phyloP scores from a whole-genome alignment of 2,888 invertebrate species.

The Acleris holmiana region DNA sequence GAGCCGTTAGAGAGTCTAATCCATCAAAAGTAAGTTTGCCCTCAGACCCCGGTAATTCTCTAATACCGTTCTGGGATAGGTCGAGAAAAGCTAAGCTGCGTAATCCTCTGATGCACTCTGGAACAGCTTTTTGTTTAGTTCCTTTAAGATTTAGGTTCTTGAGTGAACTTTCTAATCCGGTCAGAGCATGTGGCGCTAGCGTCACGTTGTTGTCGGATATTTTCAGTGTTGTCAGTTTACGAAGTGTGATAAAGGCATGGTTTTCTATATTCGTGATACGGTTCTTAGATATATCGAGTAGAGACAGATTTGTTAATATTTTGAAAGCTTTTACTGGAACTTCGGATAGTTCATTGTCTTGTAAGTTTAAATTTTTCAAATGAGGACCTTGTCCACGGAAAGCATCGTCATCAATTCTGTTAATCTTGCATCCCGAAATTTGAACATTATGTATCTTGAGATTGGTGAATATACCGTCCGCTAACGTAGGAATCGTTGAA shows the following conservation, averaged over 20 bases:
- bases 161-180: conserved; percentile 91
- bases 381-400: conserved; percentile 93
- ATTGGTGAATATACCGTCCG: conserved; percentile 87
- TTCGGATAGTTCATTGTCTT: conserved; percentile 91
- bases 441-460: conserved; percentile 92
- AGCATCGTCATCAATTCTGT: conserved; percentile 87
- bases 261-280: conserved; percentile 89
- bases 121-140: conserved; percentile 91
- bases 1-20: conserved; percentile 91
- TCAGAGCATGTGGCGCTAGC: conserved; percentile 87
- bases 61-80: conserved; percentile 93
- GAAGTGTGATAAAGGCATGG: conserved; percentile 89
- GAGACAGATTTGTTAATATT: conserved; percentile 87
- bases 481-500: conserved; percentile 89
- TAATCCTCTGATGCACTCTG: conserved; percentile 90
- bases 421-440: conserved; percentile 92
- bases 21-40: conserved; percentile 89
- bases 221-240: conserved; percentile 91
- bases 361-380: conserved; percentile 92
- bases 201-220: conserved; percentile 94
- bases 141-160: conserved; percentile 96
- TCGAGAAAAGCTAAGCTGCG: conserved; percentile 93
- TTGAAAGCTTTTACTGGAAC: conserved; percentile 90
- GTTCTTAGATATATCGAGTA: conserved; percentile 94
- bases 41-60: conserved; percentile 90